Evolutionary conservation across 1,140 invertebrate species (phyloP).

Genomic region (Drosophila subpulchrella): DNA sequence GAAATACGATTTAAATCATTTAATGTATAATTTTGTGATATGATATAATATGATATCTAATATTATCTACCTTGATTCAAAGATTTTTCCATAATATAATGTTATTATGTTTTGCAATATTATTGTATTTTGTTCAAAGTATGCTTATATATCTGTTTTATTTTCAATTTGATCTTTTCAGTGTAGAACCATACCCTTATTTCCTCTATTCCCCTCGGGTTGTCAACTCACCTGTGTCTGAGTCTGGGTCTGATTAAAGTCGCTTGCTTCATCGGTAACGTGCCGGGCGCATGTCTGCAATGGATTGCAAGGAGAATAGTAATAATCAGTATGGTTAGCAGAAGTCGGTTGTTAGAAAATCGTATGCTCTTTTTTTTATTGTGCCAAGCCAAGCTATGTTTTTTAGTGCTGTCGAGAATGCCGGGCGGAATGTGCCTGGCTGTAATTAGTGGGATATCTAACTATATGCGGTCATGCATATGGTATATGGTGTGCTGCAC

Average conservation of each 20-base stretch:
- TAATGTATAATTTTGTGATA: too few relatives aligned
- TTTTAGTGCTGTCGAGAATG: constrained; percentile 43
- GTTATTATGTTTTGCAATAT: too few relatives aligned
- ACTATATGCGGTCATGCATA: constrained; percentile 57
- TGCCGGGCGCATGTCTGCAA: constrained; percentile 75
- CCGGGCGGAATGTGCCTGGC: constrained; percentile 58
- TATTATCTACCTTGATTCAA: too few relatives aligned
- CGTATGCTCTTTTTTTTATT: constrained; percentile 33
- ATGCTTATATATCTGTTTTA: too few relatives aligned
- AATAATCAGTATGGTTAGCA: constrained; percentile 51
- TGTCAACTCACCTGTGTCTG: constrained; percentile 75
- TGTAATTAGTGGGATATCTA: constrained; percentile 69
- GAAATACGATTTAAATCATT: too few relatives aligned
- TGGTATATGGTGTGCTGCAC: not conserved
- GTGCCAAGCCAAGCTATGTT: constrained; percentile 16
- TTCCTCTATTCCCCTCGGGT: constrained; percentile 18
- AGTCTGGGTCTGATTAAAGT: constrained; percentile 79
- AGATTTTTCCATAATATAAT: too few relatives aligned
- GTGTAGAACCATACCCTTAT: too few relatives aligned
- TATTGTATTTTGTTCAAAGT: too few relatives aligned
- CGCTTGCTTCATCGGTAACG: constrained; percentile 78
- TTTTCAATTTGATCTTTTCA: too few relatives aligned
- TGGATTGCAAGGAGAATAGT: constrained; percentile 52
- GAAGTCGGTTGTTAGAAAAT: constrained; percentile 54
- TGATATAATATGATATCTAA: too few relatives aligned